Conservation (phyloP, 2,888 invertebrate genomes). For the Eupelmus urozonus region DNA sequence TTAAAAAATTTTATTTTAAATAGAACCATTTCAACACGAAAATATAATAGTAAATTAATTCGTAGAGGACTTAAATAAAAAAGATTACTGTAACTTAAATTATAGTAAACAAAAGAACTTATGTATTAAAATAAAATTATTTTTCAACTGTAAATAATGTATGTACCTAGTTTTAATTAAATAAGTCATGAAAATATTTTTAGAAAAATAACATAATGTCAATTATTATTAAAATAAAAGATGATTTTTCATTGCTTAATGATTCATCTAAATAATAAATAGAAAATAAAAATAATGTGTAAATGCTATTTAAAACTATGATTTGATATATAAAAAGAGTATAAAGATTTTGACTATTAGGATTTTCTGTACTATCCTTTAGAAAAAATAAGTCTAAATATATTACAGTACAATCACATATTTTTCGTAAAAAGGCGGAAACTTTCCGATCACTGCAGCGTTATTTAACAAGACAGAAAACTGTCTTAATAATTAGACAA, state of each 20-base stretch:
- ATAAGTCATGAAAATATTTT: neutral
- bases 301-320: neutral
- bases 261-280: neutral
- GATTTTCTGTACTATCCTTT: constrained; percentile 25
- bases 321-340: constrained; percentile 45
- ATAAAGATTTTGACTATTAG: constrained; percentile 26
- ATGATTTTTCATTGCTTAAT: neutral
- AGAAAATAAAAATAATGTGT: constrained; percentile 1
- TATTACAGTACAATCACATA: constrained; percentile 42
- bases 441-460: constrained; percentile 1
- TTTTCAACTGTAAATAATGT: no score
- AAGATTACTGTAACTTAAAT: constrained; percentile 10
- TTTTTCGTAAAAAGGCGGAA: constrained; percentile 25
- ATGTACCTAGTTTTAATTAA: no score
- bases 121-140: no score
- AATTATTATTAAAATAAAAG: constrained; percentile 12
- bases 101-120: no score
- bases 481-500: constrained; percentile 10
- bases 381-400: constrained; percentile 48
- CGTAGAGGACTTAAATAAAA: constrained; percentile 4
- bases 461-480: constrained; percentile 9
- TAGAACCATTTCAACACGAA: neutral
- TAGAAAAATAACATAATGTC: constrained; percentile 2
- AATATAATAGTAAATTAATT: constrained; percentile 1
- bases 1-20: no score